Evolutionary conservation across 2,797 vertebrate genomes (phyloP).

Genomic region (Phoeniculus purpureus): DNA sequence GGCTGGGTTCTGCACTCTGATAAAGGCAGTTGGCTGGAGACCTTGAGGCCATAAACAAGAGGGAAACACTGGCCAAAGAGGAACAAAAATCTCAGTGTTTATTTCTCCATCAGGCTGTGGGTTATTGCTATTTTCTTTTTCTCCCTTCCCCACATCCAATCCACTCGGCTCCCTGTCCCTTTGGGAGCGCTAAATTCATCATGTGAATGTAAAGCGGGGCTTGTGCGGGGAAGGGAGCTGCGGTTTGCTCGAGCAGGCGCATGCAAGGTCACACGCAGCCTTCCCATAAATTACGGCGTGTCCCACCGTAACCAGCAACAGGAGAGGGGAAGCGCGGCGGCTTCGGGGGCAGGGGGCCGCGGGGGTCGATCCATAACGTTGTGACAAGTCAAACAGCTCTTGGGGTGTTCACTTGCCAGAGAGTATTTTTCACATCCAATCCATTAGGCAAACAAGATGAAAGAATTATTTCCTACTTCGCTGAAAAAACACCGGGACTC

Average conservation of each 20-base stretch:
- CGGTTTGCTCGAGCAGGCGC: not conserved
- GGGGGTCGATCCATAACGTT: slow-evolving; percentile 51
- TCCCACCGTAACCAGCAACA: slow-evolving; percentile 50
- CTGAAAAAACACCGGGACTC: slow-evolving; percentile 24
- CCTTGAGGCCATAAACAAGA: not conserved
- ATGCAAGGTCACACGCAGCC: slow-evolving; percentile 70
- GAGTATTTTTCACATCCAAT: slow-evolving; percentile 61
- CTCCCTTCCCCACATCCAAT: not conserved
- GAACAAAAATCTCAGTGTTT: slow-evolving; percentile 44
- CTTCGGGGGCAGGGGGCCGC: not conserved
- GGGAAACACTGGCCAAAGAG: slow-evolving; percentile 3
- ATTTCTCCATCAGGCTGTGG: slow-evolving; percentile 8
- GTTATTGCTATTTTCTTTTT: not conserved
- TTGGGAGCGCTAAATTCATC: slow-evolving; percentile 58
- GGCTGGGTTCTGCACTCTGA: not conserved
- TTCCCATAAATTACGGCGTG: slow-evolving; percentile 39
- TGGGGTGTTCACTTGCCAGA: slow-evolving; percentile 60
- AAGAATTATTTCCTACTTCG: slow-evolving; percentile 51
- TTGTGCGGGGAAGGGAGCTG: slow-evolving; percentile 11
- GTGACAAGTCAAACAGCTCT: slow-evolving; percentile 66
- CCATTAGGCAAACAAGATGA: slow-evolving; percentile 63
- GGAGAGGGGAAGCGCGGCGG: slow-evolving; percentile 40
- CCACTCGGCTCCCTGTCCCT: slow-evolving; percentile 8
- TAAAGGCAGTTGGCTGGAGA: not conserved
- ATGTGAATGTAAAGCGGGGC: slow-evolving; percentile 35